These are phyloP conservation scores for Steinernema scapterisci DNA, from an alignment of 2,888 invertebrate species.

Conservation along the genomic window DNA sequence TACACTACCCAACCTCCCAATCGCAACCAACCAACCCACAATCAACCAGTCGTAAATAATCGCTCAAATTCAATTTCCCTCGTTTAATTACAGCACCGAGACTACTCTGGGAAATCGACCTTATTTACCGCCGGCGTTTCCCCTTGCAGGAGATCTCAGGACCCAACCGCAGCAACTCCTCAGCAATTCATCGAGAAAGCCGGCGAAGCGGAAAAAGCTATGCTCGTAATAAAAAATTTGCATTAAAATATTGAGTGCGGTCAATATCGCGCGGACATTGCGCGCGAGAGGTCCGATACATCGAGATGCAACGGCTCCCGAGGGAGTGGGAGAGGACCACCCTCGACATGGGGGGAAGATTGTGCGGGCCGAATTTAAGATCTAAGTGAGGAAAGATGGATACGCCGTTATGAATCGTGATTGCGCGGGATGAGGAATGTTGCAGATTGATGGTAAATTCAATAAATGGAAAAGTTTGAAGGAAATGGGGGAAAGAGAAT, in stretches of 20 bases:
- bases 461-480: too few relatives aligned
- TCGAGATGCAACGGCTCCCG: neutral
- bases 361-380: neutral
- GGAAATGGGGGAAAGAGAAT: too few relatives aligned
- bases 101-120: neutral
- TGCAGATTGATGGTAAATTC: neutral
- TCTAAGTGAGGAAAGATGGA: constrained; percentile 14
- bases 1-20: too few relatives aligned
- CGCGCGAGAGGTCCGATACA: neutral
- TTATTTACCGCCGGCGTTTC: too few relatives aligned
- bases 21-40: neutral
- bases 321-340: neutral
- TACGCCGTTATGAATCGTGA: neutral
- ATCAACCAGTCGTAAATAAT: neutral
- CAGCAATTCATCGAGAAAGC: neutral
- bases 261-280: neutral
- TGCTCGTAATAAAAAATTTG: constrained; percentile 9
- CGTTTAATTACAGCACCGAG: neutral
- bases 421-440: neutral
- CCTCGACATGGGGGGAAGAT: constrained; percentile 4
- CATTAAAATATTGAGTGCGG: constrained; percentile 3
- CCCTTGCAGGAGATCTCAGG: too few relatives aligned
- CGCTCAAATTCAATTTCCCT: neutral
- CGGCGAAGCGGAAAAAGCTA: neutral
- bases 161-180: neutral